These are phyloP conservation scores for Solen grandis DNA, from an alignment of 1,140 invertebrate genomes.

Conservation along the genomic window DNA sequence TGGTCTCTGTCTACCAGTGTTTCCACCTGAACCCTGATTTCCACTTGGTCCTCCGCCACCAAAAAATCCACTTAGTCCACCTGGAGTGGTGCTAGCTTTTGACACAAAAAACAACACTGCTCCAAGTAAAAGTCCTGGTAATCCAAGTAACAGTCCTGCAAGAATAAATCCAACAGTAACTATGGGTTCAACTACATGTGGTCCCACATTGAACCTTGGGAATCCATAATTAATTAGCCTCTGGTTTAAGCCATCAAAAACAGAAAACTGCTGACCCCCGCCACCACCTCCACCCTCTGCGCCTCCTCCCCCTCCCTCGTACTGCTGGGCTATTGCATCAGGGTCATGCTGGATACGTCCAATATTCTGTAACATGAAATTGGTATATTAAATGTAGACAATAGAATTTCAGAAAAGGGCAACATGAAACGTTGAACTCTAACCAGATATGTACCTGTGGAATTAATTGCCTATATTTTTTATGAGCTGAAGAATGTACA, in stretches of 20 bases:
- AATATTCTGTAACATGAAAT: slow-evolving; percentile 47
- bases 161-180: slow-evolving; percentile 65
- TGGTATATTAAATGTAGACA: too few relatives aligned
- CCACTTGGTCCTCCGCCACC: slow-evolving; percentile 30
- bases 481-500: too few relatives aligned
- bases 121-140: slow-evolving; percentile 69
- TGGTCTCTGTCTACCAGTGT: too few relatives aligned
- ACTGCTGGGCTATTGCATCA: slow-evolving; percentile 33
- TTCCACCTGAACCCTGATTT: too few relatives aligned
- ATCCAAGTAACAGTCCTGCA: slow-evolving; percentile 67
- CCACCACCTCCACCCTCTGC: slow-evolving; percentile 33
- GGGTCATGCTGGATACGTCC: slow-evolving; percentile 40
- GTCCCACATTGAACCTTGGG: slow-evolving; percentile 64
- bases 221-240: slow-evolving; percentile 64
- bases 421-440: too few relatives aligned
- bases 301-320: slow-evolving; percentile 29
- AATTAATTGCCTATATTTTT: too few relatives aligned
- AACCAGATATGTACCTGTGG: too few relatives aligned
- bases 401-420: too few relatives aligned
- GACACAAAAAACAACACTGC: slow-evolving; percentile 67
- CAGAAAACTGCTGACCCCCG: slow-evolving; percentile 55
- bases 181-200: slow-evolving; percentile 69
- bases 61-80: slow-evolving; percentile 43
- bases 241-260: slow-evolving; percentile 71
- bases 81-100: slow-evolving; percentile 59